Conservation (phyloP, 2,113 vertebrate species). For the Halcyon senegalensis region DNA sequence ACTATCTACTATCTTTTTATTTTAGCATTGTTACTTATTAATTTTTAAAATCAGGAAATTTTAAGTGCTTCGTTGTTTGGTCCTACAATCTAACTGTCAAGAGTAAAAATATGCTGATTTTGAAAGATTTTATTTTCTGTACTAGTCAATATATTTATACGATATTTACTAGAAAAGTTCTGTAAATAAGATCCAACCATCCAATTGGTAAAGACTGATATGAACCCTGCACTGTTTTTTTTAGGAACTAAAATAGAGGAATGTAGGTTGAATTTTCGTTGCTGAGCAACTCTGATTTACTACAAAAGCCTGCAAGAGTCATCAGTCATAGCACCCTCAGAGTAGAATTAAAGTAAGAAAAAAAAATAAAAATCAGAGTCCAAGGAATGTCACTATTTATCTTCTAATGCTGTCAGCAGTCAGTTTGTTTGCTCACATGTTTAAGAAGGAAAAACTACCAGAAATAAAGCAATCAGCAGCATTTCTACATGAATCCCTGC, state of each 20-base stretch:
- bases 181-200: background rate
- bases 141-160: background rate
- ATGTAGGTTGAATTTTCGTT: background rate
- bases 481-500: background rate
- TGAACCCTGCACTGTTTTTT: background rate
- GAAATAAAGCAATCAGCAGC: background rate
- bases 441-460: background rate
- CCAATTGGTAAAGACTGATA: background rate
- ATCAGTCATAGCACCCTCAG: background rate
- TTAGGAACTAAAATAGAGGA: background rate
- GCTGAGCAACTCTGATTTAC: background rate
- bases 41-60: background rate
- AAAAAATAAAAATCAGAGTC: background rate
- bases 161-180: background rate
- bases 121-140: background rate
- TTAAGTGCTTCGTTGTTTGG: constrained; percentile 5
- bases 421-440: background rate
- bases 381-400: background rate
- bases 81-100: background rate
- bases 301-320: background rate
- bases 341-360: background rate
- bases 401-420: background rate
- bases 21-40: background rate
- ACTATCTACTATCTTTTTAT: background rate
- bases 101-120: background rate